These are phyloP conservation scores for Drosophila cardini DNA, from an alignment of 1,140 invertebrate genomes.

Conservation along the genomic window DNA sequence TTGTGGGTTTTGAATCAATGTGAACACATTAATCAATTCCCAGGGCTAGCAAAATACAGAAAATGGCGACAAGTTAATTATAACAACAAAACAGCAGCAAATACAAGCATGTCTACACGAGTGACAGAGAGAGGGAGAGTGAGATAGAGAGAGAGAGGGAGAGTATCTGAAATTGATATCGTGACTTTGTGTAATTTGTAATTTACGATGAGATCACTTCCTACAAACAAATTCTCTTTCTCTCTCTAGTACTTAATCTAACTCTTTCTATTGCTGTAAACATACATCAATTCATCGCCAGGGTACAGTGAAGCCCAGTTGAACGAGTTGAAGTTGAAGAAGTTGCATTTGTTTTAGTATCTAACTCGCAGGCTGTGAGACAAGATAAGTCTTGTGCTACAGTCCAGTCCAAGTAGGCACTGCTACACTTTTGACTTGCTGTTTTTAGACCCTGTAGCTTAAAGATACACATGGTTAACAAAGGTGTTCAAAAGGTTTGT, in stretches of 20 bases:
- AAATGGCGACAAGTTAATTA: conserved; percentile 62
- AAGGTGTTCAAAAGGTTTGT: too few species aligned
- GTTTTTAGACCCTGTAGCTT: not conserved
- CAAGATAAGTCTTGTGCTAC: conserved; percentile 59
- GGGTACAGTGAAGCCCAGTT: conserved; percentile 20
- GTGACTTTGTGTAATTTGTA: conserved; percentile 83
- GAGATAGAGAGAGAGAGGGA: not conserved
- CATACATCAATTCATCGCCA: conserved; percentile 71
- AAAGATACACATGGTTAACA: too few species aligned
- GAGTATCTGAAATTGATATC: conserved; percentile 82
- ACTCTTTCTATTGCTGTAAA: conserved; percentile 28
- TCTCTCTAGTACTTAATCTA: conserved; percentile 40
- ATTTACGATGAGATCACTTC: conserved; percentile 83
- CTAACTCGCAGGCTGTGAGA: conserved; percentile 42
- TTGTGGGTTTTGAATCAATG: conserved; percentile 47
- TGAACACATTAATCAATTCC: conserved; percentile 78
- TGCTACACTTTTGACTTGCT: conserved; percentile 33
- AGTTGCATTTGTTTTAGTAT: conserved; percentile 1
- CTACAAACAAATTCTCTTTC: conserved; percentile 61
- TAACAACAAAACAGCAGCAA: conserved; percentile 56
- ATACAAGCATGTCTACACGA: conserved; percentile 58
- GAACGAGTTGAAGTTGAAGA: not conserved
- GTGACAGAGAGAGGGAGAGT: conserved; percentile 7
- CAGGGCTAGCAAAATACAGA: conserved; percentile 61
- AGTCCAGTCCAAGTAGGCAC: conserved; percentile 15